These are phyloP conservation scores for Apodemus speciosus DNA, from an alignment of 2,113 vertebrate species.

Conservation along the genomic window DNA sequence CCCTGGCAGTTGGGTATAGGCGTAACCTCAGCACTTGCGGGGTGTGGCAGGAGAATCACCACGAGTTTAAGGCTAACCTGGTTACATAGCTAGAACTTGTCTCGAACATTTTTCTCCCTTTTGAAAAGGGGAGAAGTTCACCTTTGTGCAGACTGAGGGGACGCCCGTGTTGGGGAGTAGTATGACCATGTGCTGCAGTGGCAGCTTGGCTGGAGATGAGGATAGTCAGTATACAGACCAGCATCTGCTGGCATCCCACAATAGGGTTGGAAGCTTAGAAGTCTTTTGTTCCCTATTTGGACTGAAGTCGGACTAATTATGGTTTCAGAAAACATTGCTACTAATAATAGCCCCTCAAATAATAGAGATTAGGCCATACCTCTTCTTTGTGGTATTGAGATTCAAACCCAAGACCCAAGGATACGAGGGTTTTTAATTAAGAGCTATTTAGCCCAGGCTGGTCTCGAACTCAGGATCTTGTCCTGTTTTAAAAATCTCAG, in stretches of 20 bases:
- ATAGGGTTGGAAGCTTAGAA: background rate
- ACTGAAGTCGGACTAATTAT: background rate
- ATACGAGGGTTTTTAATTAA: background rate
- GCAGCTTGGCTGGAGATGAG: background rate
- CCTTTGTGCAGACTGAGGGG: background rate
- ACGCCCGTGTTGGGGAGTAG: background rate
- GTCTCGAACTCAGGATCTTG: background rate
- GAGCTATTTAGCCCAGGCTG: background rate
- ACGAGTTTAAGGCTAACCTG: background rate
- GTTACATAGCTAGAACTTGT: background rate
- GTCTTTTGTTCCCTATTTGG: constrained; percentile 24
- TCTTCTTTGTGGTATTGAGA: background rate
- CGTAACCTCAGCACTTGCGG: background rate
- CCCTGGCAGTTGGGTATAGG: background rate
- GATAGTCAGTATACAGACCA: background rate
- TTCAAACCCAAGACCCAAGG: background rate
- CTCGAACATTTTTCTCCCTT: background rate
- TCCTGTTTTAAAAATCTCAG: background rate
- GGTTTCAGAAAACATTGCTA: background rate
- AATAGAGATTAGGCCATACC: background rate
- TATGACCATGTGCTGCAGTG: background rate
- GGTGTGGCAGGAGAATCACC: background rate
- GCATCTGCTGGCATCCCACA: background rate
- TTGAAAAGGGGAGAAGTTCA: background rate
- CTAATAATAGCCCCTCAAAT: background rate